Evolutionary conservation across 2,888 invertebrate genomes (phyloP), one percentile per base, ranked within the genome.

Genomic region (Tetropium fuscum): DNA sequence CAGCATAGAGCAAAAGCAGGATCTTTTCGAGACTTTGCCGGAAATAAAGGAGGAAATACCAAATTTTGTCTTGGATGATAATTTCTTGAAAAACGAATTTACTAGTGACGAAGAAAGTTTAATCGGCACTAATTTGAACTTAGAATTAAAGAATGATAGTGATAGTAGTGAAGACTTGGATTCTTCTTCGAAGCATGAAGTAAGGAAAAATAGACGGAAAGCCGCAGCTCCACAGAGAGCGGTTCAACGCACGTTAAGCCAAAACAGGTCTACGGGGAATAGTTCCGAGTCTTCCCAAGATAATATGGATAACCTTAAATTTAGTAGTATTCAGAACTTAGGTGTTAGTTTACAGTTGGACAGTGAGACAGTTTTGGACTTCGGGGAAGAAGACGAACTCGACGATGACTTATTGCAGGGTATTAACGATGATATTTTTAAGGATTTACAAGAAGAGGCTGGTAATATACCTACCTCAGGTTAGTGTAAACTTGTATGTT

Each of bases 371-470:
- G 51, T 54, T 36, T 27, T 64, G 36, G 59, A 60, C 55, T 64
- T 58, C 8, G 55, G 44, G 2, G 65, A 66, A 8, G 43, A 38
- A 32, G 61, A 63, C 32, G 65, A 68, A 7, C 48, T 66, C 36
- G 60, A 56, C 22, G 64, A 64, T 11, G 77, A 78, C 65, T 63
- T 76, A 56, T 58, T 74, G 1, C 60, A 68, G n/a, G 74, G 75
- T 53, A 75, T 78, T 44, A 75, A 72, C 54, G 73, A 78, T 30
- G 74, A 78, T 70, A 78, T 80, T 65, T 80, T 80, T 60, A 78
- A 78, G 57, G 79, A 78, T 44, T 56, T 79, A 34, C 73, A 74
- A 30, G 76, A 78, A 51, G 78, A 80, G 64, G 74, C 75, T 32
- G 79, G 78, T 78, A 66, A 63, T 58, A 53, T 8, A 41, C 22